Percentiles rank a stretch among this genome's conserved stretches.
Evolutionary conservation across 2,888 invertebrate species (phyloP).

Genomic region (Caenorhabditis sp.): DNA sequence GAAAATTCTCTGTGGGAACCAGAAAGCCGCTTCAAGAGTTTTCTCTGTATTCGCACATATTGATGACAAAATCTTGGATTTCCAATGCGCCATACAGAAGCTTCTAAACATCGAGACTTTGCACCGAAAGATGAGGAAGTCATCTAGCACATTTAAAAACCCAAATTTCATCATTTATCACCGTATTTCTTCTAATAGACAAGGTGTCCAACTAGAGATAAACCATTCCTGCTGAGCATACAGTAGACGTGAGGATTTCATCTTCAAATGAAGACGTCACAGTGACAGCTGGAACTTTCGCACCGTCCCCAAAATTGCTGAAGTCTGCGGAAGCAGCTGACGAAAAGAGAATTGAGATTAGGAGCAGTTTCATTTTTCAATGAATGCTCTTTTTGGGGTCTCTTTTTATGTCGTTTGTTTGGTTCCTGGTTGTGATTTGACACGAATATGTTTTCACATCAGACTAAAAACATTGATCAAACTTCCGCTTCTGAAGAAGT

Average conservation of each 20-base stretch:
- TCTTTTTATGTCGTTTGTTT: neutral
- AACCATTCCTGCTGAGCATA: neutral
- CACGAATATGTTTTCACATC: neutral
- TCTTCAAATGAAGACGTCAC: neutral
- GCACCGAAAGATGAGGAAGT: too few species aligned
- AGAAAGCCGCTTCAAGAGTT: too few species aligned
- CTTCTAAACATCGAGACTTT: too few species aligned
- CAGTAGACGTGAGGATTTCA: neutral
- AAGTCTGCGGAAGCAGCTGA: neutral
- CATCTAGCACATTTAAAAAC: too few species aligned
- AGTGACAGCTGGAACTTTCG: neutral
- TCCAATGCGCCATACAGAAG: too few species aligned
- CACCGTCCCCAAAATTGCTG: neutral
- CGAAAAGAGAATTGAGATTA: neutral
- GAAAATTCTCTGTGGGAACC: too few species aligned
- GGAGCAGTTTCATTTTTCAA: too few species aligned
- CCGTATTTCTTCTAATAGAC: too few species aligned
- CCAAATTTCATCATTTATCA: too few species aligned
- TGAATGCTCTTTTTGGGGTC: neutral
- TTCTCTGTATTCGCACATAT: too few species aligned
- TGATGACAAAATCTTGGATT: too few species aligned
- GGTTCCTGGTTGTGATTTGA: neutral
- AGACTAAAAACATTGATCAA: neutral
- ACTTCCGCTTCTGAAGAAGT: neutral
- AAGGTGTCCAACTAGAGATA: too few species aligned